phyloP scores from a whole-genome alignment of 2,888 invertebrate species.

The Netelia inedita region DNA sequence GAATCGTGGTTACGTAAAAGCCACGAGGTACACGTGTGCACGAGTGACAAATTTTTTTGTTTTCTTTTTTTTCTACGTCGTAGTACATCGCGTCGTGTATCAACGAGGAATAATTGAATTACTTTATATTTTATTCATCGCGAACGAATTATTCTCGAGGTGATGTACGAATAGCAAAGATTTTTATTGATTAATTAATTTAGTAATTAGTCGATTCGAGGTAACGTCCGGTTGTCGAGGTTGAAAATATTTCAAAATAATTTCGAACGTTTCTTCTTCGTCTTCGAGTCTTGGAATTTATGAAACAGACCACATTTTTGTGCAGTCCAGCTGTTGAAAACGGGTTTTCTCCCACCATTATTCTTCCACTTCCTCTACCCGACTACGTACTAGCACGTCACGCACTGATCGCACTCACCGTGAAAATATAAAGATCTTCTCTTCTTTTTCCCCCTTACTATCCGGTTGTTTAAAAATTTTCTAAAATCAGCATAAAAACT shows the following conservation, averaged over 20 bases:
- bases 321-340: neutral
- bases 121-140: neutral
- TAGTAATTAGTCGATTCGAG: neutral
- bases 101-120: neutral
- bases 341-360: neutral
- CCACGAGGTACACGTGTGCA: constrained; percentile 33
- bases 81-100: neutral
- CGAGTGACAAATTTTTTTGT: too few relatives aligned
- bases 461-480: neutral
- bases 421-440: neutral
- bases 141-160: neutral
- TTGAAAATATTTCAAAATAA: neutral
- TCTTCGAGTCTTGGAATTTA: constrained; percentile 22
- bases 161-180: neutral
- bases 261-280: neutral
- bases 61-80: neutral
- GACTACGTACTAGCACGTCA: neutral
- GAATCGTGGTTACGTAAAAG: constrained; percentile 1
- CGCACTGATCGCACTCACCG: constrained; percentile 48
- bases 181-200: neutral
- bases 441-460: neutral
- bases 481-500: neutral
- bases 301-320: constrained; percentile 11
- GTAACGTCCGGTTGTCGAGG: neutral
- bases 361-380: neutral